phyloP scores from a whole-genome alignment of 2,113 vertebrate species.

The Helogale parvula region DNA sequence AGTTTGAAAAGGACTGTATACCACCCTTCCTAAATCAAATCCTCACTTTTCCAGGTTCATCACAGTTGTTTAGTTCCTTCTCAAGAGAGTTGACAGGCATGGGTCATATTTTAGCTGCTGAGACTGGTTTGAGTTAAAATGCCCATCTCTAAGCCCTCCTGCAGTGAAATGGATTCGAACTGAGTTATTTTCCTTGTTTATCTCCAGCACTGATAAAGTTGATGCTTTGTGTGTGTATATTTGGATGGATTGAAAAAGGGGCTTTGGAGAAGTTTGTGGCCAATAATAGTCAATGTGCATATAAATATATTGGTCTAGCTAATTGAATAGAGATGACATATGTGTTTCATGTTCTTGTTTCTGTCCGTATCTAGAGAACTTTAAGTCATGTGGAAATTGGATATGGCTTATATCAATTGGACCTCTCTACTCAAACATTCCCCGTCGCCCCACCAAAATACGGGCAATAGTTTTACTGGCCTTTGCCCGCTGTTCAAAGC shows the following conservation, averaged over 20 bases:
- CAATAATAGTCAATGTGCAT: background rate
- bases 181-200: background rate
- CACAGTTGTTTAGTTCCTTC: background rate
- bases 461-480: background rate
- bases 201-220: background rate
- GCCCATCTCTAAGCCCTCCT: background rate
- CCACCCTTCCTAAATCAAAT: background rate
- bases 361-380: background rate
- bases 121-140: background rate
- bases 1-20: background rate
- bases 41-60: background rate
- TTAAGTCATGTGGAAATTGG: background rate
- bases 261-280: background rate
- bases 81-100: background rate
- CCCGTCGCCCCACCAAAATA: background rate
- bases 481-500: background rate
- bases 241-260: background rate
- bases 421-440: background rate
- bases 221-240: background rate
- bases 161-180: background rate
- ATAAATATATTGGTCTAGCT: background rate
- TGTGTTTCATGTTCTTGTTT: background rate
- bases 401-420: background rate
- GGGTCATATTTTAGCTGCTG: background rate
- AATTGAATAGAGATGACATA: background rate